Conservation (phyloP, 2,113 vertebrate genomes). For the Psittacus erithacus region DNA sequence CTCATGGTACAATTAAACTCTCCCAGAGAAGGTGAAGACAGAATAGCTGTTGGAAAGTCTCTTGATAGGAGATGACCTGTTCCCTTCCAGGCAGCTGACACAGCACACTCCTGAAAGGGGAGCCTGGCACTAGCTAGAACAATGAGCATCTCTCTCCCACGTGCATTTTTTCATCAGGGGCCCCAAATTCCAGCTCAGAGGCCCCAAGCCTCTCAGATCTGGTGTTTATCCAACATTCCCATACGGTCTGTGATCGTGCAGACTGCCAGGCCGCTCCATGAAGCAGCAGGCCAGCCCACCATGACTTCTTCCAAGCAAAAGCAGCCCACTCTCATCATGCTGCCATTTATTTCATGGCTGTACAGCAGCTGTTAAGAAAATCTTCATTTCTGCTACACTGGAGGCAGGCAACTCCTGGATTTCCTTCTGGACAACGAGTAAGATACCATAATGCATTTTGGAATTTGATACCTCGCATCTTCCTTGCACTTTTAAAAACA, state of each 20-base stretch:
- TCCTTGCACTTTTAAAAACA: not conserved
- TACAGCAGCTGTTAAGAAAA: not conserved
- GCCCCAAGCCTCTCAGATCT: conserved; percentile 1
- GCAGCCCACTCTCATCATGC: not conserved
- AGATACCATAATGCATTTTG: not conserved
- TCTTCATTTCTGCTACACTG: not conserved
- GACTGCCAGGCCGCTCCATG: not conserved
- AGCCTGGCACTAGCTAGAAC: conserved; percentile 35
- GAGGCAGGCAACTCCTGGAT: not conserved
- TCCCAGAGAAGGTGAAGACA: not conserved
- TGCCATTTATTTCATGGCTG: not conserved
- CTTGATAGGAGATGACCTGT: conserved; percentile 31
- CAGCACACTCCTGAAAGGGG: conserved; percentile 11
- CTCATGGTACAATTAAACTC: not conserved
- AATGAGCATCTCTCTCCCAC: conserved; percentile 45
- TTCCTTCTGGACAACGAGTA: not conserved
- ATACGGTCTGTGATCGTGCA: not conserved
- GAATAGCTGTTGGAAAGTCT: conserved; percentile 12
- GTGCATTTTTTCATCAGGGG: conserved; percentile 28
- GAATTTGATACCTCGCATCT: not conserved
- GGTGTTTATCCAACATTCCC: conserved; percentile 36
- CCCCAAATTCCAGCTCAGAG: conserved; percentile 18
- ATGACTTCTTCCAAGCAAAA: not conserved
- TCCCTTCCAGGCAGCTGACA: conserved; percentile 50
- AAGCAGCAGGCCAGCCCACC: not conserved